Base-by-base conservation (phyloP, 2,888 invertebrate species). In the Ormyrus thymus region DNA sequence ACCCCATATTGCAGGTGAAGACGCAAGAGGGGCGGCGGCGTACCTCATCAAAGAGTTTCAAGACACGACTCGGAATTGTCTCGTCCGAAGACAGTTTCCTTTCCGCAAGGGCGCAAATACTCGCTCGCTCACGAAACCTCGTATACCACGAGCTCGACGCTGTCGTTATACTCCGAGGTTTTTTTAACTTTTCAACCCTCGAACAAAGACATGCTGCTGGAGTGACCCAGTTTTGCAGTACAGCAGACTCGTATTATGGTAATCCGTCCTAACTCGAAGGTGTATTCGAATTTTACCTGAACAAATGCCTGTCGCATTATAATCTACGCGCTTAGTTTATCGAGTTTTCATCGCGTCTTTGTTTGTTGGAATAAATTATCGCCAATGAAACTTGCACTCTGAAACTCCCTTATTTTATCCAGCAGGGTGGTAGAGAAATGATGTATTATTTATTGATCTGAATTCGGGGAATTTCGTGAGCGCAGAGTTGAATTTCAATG, bases 61-160 rank as follows among this genome's bases (percentile, higher is more conserved):
- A 76, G 58, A 71, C 65, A 45, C 71, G 58, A 65, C 70, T 58
- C 45, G 50, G 29, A 76, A 76, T 76, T 76, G 68, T 61, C 61
- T 53, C 53, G 53, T 59, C 50, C 58, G 1, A 11, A 11, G 51
- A 46, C 6, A 15, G 7, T 7, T 29, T 50, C 10, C 6, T n/a
- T 6, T 13, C 3, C 6, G 13, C 46, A 46, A 62, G 62, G 46
- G 62, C 48, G 11, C 9, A n/a, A 46, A 11, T 29, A 29, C 29
- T 29, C 29, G 29, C 29, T 29, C 58, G 11, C 10, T n/a, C 43
- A 56, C 15, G n/a, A 13, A 7, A 7, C 48, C 46, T 59, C 29
- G 29, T 13, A 65, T 55, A 74, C 43, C 64, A 43, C 66, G 43
- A 76, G 61, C 68, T 69, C 68, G 51, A 58, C 1, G 15, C 66